Conservation (phyloP, 2,797 vertebrate genomes). For the Lepus townsendii region DNA sequence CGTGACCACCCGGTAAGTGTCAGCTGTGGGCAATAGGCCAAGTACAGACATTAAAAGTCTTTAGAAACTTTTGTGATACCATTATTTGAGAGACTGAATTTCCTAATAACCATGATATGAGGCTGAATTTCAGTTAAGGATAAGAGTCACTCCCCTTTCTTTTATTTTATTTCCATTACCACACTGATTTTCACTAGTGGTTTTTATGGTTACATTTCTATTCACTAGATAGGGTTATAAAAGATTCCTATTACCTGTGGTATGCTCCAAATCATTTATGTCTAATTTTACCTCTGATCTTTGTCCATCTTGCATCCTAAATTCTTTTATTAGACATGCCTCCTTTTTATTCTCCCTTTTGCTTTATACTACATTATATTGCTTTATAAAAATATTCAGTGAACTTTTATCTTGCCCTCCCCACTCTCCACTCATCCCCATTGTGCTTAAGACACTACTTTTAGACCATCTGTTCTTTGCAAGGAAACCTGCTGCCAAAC, state of each 20-base stretch:
- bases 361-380: slow-evolving; percentile 66
- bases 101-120: background rate
- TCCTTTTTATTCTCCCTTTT: slow-evolving; percentile 58
- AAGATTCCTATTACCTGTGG: background rate
- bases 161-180: slow-evolving; percentile 55
- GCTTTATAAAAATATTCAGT: slow-evolving; percentile 60
- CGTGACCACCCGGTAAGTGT: too few species aligned
- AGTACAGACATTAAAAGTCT: too few species aligned
- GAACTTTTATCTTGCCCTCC: slow-evolving; percentile 50
- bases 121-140: slow-evolving; percentile 17
- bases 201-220: slow-evolving; percentile 10
- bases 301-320: slow-evolving; percentile 20
- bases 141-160: background rate
- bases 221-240: slow-evolving; percentile 12
- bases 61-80: background rate
- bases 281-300: slow-evolving; percentile 67
- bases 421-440: background rate
- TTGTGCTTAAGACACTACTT: slow-evolving; percentile 68
- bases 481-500: slow-evolving; percentile 9
- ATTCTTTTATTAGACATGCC: slow-evolving; percentile 57
- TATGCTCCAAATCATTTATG: slow-evolving; percentile 31
- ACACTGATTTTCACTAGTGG: slow-evolving; percentile 7
- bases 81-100: slow-evolving; percentile 19
- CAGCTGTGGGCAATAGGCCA: too few species aligned
- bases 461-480: slow-evolving; percentile 64